Conservation (phyloP, 2,797 vertebrate species). For the Tapera naevia region DNA sequence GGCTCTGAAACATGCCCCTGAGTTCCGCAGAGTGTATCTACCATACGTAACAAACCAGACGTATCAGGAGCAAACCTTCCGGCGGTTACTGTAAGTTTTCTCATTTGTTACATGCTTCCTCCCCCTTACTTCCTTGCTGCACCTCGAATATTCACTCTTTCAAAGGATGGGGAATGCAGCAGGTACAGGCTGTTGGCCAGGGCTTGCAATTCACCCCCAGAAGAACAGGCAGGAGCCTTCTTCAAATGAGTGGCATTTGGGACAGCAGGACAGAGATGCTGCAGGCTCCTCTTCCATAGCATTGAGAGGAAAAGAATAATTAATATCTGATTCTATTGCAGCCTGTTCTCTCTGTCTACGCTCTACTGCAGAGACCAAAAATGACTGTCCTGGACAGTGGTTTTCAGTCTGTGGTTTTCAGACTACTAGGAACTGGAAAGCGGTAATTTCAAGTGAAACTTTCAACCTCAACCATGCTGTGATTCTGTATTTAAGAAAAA, state of each 20-base stretch:
- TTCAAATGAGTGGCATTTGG: not conserved
- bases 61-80: slow-evolving; percentile 95
- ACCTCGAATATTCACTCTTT: not conserved
- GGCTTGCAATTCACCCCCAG: rapidly evolving
- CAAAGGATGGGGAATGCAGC: not conserved
- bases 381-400: not conserved
- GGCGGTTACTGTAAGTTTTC: slow-evolving; percentile 88
- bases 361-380: not conserved
- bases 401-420: not conserved
- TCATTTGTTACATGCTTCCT: not conserved
- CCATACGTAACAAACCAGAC: slow-evolving; percentile 98
- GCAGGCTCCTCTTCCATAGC: not conserved
- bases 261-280: not conserved
- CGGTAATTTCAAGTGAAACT: not conserved
- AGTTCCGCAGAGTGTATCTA: slow-evolving; percentile 90
- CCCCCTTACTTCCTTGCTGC: not conserved
- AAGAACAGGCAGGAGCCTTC: not conserved
- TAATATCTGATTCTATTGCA: not conserved
- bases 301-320: not conserved
- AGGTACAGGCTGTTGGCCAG: not conserved
- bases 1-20: slow-evolving; percentile 84
- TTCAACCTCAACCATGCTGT: not conserved
- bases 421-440: not conserved
- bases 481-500: not conserved
- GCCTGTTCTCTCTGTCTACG: not conserved